Percentiles rank a stretch among this genome's conserved stretches.
phyloP scores from a whole-genome alignment of 1,140 invertebrate species.

The Cydia fagiglandana region DNA sequence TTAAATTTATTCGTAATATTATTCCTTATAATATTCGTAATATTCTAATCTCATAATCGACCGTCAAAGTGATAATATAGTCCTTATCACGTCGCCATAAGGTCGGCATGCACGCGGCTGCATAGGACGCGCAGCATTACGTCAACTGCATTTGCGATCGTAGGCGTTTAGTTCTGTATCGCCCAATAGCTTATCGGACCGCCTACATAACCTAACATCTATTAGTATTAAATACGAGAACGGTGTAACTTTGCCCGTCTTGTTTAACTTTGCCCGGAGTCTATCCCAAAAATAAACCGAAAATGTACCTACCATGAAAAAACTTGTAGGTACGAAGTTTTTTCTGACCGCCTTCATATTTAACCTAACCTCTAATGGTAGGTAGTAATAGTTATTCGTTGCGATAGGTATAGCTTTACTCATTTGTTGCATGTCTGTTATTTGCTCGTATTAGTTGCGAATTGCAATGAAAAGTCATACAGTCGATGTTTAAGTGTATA shows the following conservation, averaged over 20 bases:
- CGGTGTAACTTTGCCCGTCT: neutral
- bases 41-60: neutral
- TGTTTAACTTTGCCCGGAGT: neutral
- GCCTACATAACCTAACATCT: conserved; percentile 39
- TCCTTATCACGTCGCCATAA: neutral
- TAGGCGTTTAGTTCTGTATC: conserved; percentile 42
- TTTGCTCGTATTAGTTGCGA: neutral
- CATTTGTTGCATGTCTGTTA: neutral
- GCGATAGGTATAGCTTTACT: neutral
- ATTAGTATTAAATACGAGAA: conserved; percentile 12
- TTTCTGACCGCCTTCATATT: neutral
- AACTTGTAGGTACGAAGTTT: too few species aligned
- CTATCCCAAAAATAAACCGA: too few species aligned
- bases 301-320: too few species aligned
- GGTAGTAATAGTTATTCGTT: neutral
- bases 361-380: neutral
- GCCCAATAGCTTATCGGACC: conserved; percentile 33
- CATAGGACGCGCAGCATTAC: conserved; percentile 49
- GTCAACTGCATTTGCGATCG: conserved; percentile 45
- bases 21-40: neutral
- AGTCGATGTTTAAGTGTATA: neutral
- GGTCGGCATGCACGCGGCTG: conserved; percentile 33
- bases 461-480: neutral
- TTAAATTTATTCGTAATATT: too few species aligned
- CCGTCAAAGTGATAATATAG: neutral